These are phyloP conservation scores for Dermochelys coriacea DNA, from an alignment of 2,797 vertebrate species.

Conservation along the genomic window DNA sequence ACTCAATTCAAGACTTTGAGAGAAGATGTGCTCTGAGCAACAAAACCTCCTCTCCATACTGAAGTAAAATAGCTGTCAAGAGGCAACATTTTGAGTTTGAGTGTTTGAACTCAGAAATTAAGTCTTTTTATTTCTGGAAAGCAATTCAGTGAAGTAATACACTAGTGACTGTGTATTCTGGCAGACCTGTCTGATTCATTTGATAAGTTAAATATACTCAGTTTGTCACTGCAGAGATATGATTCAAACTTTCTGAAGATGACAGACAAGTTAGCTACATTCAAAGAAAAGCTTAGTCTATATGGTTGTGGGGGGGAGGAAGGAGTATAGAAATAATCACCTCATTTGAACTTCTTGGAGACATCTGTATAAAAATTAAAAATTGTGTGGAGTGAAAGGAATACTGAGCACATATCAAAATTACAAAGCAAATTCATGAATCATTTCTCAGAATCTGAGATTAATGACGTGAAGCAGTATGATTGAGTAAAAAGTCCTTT, in stretches of 20 bases:
- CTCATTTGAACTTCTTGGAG: neutral
- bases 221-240: neutral
- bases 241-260: neutral
- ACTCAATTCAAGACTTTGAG: neutral
- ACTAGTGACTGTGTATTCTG: neutral
- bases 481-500: neutral
- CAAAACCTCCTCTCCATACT: neutral
- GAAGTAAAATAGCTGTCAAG: slow-evolving; percentile 2
- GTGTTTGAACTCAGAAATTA: slow-evolving; percentile 27
- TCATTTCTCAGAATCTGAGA: neutral
- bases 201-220: neutral
- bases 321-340: neutral
- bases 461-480: neutral
- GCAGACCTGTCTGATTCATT: neutral
- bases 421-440: neutral
- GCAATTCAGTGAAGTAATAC: neutral
- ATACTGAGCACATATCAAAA: neutral
- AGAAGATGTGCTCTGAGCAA: neutral
- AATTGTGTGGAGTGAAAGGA: neutral
- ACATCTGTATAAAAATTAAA: neutral
- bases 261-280: neutral
- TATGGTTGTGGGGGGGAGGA: neutral
- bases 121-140: neutral
- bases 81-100: neutral
- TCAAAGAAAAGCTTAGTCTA: neutral